These are phyloP conservation scores for Burhinus oedicnemus DNA, from an alignment of 2,113 vertebrate species.

Conservation along the genomic window DNA sequence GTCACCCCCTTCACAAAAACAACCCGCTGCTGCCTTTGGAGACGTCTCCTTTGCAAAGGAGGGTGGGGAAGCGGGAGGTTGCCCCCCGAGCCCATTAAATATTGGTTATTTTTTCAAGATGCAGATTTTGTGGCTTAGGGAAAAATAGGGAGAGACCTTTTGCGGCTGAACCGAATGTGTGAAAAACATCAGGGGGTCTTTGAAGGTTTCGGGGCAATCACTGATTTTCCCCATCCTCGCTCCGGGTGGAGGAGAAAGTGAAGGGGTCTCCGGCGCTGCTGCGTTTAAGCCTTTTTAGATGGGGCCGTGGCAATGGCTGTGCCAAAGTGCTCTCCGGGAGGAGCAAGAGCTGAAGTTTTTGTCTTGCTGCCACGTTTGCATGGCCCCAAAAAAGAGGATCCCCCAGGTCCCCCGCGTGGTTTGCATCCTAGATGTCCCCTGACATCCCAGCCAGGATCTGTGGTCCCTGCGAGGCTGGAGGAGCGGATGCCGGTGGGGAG, in stretches of 20 bases:
- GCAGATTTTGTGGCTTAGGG: not conserved
- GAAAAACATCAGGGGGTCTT: not conserved
- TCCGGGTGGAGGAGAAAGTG: not conserved
- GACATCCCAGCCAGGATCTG: accelerated
- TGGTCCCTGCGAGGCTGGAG: not conserved
- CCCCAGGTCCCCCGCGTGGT: accelerated
- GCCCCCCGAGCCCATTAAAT: not conserved
- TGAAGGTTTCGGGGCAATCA: not conserved
- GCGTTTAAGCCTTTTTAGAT: not conserved
- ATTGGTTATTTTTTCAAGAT: not conserved
- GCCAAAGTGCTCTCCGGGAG: not conserved
- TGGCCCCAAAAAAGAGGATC: not conserved
- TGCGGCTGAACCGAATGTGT: conserved; percentile 10
- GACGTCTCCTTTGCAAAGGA: not conserved
- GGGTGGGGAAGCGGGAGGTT: not conserved
- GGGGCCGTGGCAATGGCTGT: not conserved
- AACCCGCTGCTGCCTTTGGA: not conserved
- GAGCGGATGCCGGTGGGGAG: not conserved
- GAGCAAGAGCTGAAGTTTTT: not conserved
- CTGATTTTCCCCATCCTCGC: not conserved
- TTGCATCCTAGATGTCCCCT: not conserved
- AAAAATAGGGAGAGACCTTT: not conserved
- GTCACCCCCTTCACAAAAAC: not conserved
- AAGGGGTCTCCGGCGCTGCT: not conserved
- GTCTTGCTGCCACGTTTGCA: accelerated